These are phyloP conservation scores for Sericinus montela DNA, from an alignment of 2,888 invertebrate species.

Conservation along the genomic window DNA sequence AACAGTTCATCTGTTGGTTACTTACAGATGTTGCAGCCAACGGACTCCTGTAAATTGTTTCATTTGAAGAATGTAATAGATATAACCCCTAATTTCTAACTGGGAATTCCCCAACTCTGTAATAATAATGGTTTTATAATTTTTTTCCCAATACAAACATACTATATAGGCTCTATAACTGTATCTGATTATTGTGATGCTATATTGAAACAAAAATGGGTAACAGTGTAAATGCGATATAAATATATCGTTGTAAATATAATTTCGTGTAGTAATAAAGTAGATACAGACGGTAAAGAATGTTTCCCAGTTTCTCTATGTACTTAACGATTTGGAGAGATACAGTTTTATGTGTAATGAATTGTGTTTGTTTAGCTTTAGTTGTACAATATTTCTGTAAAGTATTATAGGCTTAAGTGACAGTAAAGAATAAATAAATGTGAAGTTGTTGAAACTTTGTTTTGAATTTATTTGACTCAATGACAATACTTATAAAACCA, in stretches of 20 bases:
- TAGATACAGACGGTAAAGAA: background rate
- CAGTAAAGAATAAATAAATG: conserved; percentile 8
- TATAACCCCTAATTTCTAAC: too few species aligned
- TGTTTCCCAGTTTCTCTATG: conserved; percentile 14
- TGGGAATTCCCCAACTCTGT: too few species aligned
- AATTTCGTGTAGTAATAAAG: background rate
- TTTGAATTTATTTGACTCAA: background rate
- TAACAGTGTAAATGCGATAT: background rate
- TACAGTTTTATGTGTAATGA: background rate
- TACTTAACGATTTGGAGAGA: conserved; percentile 18
- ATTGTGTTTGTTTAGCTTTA: background rate
- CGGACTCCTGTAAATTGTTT: too few species aligned
- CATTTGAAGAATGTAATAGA: too few species aligned
- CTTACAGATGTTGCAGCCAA: too few species aligned
- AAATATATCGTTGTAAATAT: background rate
- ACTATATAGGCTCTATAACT: too few species aligned
- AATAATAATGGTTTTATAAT: too few species aligned
- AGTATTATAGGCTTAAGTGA: conserved; percentile 26
- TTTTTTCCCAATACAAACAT: too few species aligned
- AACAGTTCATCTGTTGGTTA: too few species aligned
- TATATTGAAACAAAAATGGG: too few species aligned
- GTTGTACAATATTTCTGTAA: conserved; percentile 12
- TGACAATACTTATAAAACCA: too few species aligned
- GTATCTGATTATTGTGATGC: too few species aligned
- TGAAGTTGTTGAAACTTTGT: background rate